Evolutionary conservation across 1,140 invertebrate species (phyloP).

Genomic region (Uloborus diversus): DNA sequence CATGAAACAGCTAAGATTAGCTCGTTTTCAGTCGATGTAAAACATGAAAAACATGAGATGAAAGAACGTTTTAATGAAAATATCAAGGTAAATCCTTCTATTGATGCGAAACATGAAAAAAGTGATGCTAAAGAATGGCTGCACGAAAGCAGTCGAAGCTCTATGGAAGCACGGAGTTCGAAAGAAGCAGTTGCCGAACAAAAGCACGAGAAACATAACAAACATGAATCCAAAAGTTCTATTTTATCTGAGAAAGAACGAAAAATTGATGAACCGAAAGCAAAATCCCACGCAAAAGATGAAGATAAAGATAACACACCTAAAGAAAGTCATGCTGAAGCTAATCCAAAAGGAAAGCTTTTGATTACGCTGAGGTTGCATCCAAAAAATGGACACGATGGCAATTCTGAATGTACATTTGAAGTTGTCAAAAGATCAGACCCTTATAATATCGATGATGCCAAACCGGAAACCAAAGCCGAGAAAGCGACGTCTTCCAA

Average conservation of each 20-base stretch:
- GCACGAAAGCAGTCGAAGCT: too few species aligned
- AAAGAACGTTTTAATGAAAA: too few species aligned
- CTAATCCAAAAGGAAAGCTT: slow-evolving; percentile 56
- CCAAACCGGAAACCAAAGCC: slow-evolving; percentile 46
- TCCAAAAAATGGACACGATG: slow-evolving; percentile 57
- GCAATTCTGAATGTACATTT: slow-evolving; percentile 33
- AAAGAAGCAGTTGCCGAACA: not conserved
- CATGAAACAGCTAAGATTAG: too few species aligned
- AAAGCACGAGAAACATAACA: not conserved
- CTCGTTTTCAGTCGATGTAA: too few species aligned
- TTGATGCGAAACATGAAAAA: slow-evolving; percentile 10
- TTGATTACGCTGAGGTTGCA: slow-evolving; percentile 58
- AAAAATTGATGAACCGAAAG: slow-evolving; percentile 16
- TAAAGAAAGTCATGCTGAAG: slow-evolving; percentile 5
- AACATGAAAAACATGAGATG: too few species aligned
- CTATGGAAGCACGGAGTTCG: too few species aligned
- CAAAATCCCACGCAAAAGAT: not conserved
- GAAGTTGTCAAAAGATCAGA: slow-evolving; percentile 60
- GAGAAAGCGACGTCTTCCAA: slow-evolving; percentile 24
- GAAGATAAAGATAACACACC: not conserved
- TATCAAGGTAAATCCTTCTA: too few species aligned
- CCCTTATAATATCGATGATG: slow-evolving; percentile 53
- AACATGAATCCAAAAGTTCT: not conserved
- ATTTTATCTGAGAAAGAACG: slow-evolving; percentile 32
- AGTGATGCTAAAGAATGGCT: too few species aligned